A percentile compares a stretch with the other conserved stretches of the same genome.
These are phyloP conservation scores for Torymus texanus DNA, from an alignment of 2,888 invertebrate genomes.

Conservation along the genomic window DNA sequence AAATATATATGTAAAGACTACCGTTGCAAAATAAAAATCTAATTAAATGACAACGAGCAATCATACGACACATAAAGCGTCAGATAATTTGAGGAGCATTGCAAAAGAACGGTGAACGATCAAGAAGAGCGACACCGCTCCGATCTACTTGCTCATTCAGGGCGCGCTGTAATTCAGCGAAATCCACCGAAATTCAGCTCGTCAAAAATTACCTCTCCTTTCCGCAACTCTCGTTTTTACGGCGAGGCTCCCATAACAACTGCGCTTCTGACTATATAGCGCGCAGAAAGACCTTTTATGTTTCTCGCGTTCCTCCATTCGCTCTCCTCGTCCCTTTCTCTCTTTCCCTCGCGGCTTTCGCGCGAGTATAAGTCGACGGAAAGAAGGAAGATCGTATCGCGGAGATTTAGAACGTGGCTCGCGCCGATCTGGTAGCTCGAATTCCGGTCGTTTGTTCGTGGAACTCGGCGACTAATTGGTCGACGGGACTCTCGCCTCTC, in stretches of 20 bases:
- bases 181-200: conserved; percentile 65
- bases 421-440: conserved; percentile 64
- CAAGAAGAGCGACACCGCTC: conserved; percentile 18
- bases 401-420: conserved; percentile 63
- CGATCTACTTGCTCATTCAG: conserved; percentile 68
- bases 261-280: not conserved
- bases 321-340: not conserved
- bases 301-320: not conserved
- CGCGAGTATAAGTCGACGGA: not conserved
- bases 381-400: conserved; percentile 61
- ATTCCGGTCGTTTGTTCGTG: conserved; percentile 62
- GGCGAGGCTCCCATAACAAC: not conserved
- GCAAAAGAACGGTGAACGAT: no score
- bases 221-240: conserved; percentile 55
- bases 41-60: no score
- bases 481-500: conserved; percentile 13
- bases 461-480: conserved; percentile 64
- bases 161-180: conserved; percentile 63
- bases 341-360: not conserved
- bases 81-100: no score
- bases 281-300: conserved; percentile 19
- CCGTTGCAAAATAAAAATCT: no score
- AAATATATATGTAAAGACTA: no score
- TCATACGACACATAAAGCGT: no score
- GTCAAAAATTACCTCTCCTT: conserved; percentile 64